These are phyloP conservation scores for Heliconius congener DNA, from an alignment of 1,140 invertebrate species.

Conservation along the genomic window DNA sequence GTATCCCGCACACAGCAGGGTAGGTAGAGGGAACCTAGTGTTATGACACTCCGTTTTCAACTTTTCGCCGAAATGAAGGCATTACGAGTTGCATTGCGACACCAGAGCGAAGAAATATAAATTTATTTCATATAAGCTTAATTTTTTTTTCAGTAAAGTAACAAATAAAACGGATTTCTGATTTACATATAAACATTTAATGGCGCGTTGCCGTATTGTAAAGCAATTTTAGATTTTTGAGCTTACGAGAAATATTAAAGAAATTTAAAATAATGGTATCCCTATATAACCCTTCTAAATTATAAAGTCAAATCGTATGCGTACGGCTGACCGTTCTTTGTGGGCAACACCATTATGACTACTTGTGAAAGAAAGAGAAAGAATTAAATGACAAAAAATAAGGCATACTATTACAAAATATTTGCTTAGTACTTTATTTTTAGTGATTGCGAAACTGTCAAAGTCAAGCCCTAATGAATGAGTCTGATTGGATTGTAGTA, in stretches of 20 bases:
- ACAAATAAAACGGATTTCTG: no score
- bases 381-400: neutral
- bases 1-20: no score
- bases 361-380: conserved; percentile 19
- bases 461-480: conserved; percentile 43
- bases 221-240: neutral
- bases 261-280: neutral
- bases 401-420: neutral
- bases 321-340: no score
- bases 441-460: conserved; percentile 77
- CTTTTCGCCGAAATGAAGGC: no score
- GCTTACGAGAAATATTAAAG: neutral
- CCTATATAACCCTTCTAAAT: neutral
- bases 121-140: no score
- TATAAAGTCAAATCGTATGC: neutral
- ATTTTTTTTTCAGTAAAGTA: no score
- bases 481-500: conserved; percentile 22
- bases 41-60: no score
- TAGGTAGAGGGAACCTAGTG: no score
- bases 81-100: no score
- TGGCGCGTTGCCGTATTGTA: no score
- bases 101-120: no score
- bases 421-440: conserved; percentile 54
- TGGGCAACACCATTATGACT: neutral
- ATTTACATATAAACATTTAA: no score